Evolutionary conservation across 2,888 invertebrate species (phyloP).

Genomic region (Catocala nupta): DNA sequence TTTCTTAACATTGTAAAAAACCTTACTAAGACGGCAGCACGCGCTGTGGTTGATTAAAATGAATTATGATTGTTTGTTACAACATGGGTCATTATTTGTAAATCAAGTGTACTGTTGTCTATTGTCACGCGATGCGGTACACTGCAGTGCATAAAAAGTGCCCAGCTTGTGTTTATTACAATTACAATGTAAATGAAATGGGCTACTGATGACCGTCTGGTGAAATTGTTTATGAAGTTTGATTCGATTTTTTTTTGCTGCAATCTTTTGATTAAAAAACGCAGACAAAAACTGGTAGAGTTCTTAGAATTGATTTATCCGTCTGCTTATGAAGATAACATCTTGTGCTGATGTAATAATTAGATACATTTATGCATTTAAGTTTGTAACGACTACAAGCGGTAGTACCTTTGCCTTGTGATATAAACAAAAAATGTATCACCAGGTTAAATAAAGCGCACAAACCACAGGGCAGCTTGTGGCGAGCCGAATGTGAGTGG

Average conservation of each 20-base stretch:
- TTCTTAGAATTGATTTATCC: too few relatives aligned
- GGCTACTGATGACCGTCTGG: conserved; percentile 38
- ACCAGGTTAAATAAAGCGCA: too few relatives aligned
- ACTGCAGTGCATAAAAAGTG: conserved; percentile 44
- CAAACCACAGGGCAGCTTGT: too few relatives aligned
- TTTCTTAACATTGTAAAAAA: conserved; percentile 61
- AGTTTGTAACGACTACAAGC: too few relatives aligned
- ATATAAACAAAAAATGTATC: too few relatives aligned
- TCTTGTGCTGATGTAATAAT: too few relatives aligned
- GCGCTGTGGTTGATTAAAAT: conserved; percentile 70
- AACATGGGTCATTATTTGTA: conserved; percentile 80
- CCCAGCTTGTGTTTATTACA: conserved; percentile 38
- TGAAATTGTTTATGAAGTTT: conserved; percentile 24
- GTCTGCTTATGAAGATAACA: too few relatives aligned
- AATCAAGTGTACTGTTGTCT: conserved; percentile 71
- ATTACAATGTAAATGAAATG: conserved; percentile 51
- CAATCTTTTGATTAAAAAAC: too few relatives aligned
- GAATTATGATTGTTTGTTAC: conserved; percentile 73
- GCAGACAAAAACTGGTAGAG: not conserved
- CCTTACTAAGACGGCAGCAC: conserved; percentile 58
- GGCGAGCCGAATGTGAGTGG: too few relatives aligned
- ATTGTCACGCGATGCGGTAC: conserved; percentile 65
- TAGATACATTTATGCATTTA: too few relatives aligned
- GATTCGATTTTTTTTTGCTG: conserved; percentile 11
- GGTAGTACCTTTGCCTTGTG: too few relatives aligned